These are phyloP conservation scores for Troides oblongomaculatus DNA, from an alignment of 2,888 invertebrate genomes.

Conservation along the genomic window DNA sequence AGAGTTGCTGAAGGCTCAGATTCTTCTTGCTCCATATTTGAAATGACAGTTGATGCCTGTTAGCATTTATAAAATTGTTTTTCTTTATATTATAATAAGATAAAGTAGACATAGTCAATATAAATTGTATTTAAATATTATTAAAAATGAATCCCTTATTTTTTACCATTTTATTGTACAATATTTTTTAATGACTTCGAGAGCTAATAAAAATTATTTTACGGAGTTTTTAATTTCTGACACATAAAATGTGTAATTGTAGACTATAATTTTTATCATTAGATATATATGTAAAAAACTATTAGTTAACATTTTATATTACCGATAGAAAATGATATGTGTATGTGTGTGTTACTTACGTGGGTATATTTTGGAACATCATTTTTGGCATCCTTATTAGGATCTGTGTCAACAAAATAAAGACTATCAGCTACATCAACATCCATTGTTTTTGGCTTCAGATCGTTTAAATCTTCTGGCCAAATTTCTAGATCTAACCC, in stretches of 20 bases:
- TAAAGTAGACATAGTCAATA: background rate
- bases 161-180: too few species aligned
- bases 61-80: slow-evolving; percentile 33
- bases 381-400: slow-evolving; percentile 43
- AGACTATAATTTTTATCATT: too few species aligned
- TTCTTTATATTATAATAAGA: background rate
- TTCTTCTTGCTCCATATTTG: slow-evolving; percentile 47
- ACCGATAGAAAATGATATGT: background rate
- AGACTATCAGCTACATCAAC: slow-evolving; percentile 49
- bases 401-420: slow-evolving; percentile 70
- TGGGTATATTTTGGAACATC: slow-evolving; percentile 63
- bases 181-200: too few species aligned
- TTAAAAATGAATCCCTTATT: too few species aligned
- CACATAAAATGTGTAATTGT: too few species aligned
- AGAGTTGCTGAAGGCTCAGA: slow-evolving; percentile 38
- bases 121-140: too few species aligned
- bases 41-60: slow-evolving; percentile 67
- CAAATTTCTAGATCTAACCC: slow-evolving; percentile 65
- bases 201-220: too few species aligned
- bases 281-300: background rate
- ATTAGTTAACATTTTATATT: background rate
- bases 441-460: slow-evolving; percentile 34
- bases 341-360: slow-evolving; percentile 41
- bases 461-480: slow-evolving; percentile 59
- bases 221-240: too few species aligned